Base-by-base conservation (phyloP, 2,888 invertebrate species). In the Apamea monoglypha region DNA sequence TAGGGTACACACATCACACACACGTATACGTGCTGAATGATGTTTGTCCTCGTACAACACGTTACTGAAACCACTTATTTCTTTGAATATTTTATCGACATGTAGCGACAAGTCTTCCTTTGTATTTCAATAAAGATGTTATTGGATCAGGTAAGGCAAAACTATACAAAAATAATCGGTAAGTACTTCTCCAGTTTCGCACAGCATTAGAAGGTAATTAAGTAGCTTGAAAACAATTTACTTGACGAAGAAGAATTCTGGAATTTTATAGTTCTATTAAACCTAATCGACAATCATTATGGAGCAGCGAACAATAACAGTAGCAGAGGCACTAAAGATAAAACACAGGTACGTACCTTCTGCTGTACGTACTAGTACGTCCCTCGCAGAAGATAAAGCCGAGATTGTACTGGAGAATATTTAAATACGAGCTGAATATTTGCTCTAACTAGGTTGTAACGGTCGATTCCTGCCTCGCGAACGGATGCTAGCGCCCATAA, bases 401-500 rank as follows among this genome's bases (percentile, higher is more conserved):
- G 83, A 90, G 87, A 83, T 88, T 88, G 86, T 86, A 85, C 83
- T 80, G 82, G 86, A 83, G 90, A 90, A 91, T 91, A 93, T 94
- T 93, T 92, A 93, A 94, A 92, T 92, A 92, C 90, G 88, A 93
- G 89, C 89, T 92, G 91, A 92, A 92, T 93, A 92, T 93, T 91
- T 89, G 91, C 89, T 91, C 83, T 93, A 91, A 94, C 91, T 92
- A 90, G 91, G 91, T 90, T 92, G 91, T 91, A 92, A 93, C 90
- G 91, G 93, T 90, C 93, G 91, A 93, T 92, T 90, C 89, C 88
- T 91, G 91, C 89, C 90, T 87, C 91, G 90, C 88, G 88, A 92
- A 88, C 93, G 94, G 94, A 94, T 93, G 94, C 89, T 92, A 88
- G 90, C 87, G 87, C 89, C 93, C 90, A 92, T 95, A 94, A 94